Evolutionary conservation across 53 echinoderm and acorn worm genomes (phyloP).

Genomic region (Arbacia lixula): DNA sequence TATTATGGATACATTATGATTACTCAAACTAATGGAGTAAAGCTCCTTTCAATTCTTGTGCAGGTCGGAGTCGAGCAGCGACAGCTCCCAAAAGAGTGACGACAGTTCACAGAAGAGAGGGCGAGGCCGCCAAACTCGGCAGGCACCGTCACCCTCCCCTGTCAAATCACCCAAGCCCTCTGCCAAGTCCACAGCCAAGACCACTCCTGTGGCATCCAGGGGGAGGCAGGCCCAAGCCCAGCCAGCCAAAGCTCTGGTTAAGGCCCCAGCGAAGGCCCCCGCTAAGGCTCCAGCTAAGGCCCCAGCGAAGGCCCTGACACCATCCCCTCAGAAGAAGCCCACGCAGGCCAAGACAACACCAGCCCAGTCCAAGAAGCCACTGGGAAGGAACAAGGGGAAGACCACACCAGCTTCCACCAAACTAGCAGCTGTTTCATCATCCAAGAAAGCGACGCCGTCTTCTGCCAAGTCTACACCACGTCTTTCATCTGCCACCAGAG

Average conservation of each 20-base stretch:
- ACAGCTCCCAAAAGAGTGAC: no score
- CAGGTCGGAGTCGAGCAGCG: no score
- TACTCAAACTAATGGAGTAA: no score
- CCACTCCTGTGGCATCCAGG: not conserved
- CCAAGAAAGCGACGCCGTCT: conserved; percentile 43
- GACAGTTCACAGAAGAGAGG: conserved; percentile 10
- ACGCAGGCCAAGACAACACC: not conserved
- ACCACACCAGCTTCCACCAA: conserved; percentile 27
- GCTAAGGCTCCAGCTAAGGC: not conserved
- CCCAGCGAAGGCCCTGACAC: conserved; percentile 2
- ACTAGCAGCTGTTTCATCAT: conserved; percentile 9
- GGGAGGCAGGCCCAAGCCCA: not conserved
- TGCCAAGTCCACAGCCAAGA: not conserved
- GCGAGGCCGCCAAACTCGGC: conserved; percentile 1
- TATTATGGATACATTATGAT: no score
- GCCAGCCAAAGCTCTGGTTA: not conserved
- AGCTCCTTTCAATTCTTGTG: no score
- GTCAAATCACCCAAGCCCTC: conserved; percentile 12
- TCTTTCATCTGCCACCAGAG: conserved; percentile 51
- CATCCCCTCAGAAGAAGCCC: conserved; percentile 21
- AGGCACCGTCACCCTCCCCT: conserved; percentile 1
- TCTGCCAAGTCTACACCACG: conserved; percentile 47
- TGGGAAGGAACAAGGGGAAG: not conserved
- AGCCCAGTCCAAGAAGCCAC: conserved; percentile 10
- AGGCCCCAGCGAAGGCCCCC: conserved; percentile 11